Conservation (phyloP, 2,113 vertebrate genomes). For the Gobius niger region DNA sequence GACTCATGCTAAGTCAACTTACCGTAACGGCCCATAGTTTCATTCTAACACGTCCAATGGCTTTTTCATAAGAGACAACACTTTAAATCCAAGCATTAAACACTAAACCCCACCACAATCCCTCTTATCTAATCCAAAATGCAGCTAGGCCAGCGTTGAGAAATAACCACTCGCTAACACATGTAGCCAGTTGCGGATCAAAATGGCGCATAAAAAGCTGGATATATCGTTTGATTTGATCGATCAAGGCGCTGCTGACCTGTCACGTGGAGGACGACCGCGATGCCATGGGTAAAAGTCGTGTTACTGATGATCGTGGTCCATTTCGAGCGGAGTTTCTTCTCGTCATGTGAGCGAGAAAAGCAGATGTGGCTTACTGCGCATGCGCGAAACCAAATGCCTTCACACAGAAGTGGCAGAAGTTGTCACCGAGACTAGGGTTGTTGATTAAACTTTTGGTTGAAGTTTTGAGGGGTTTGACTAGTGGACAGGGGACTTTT, state of each 20-base stretch:
- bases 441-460: too few species aligned
- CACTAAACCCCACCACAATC: neutral
- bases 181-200: neutral
- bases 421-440: neutral
- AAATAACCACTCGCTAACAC: neutral
- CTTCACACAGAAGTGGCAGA: neutral
- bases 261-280: slow-evolving; percentile 48
- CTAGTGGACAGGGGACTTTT: too few species aligned
- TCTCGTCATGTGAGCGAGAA: slow-evolving; percentile 53
- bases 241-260: slow-evolving; percentile 43
- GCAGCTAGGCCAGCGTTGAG: slow-evolving; percentile 32
- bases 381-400: slow-evolving; percentile 40
- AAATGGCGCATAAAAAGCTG: neutral
- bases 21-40: neutral
- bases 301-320: slow-evolving; percentile 2
- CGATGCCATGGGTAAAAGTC: slow-evolving; percentile 19
- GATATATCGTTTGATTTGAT: neutral
- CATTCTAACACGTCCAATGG: neutral
- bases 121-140: neutral
- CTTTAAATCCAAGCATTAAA: neutral
- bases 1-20: slow-evolving; percentile 67
- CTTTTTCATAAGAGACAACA: too few species aligned
- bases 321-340: slow-evolving; percentile 19
- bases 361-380: slow-evolving; percentile 17
- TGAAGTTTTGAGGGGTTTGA: too few species aligned